These are phyloP conservation scores for Aythya fuligula DNA, from an alignment of 2,797 vertebrate genomes.

Conservation along the genomic window DNA sequence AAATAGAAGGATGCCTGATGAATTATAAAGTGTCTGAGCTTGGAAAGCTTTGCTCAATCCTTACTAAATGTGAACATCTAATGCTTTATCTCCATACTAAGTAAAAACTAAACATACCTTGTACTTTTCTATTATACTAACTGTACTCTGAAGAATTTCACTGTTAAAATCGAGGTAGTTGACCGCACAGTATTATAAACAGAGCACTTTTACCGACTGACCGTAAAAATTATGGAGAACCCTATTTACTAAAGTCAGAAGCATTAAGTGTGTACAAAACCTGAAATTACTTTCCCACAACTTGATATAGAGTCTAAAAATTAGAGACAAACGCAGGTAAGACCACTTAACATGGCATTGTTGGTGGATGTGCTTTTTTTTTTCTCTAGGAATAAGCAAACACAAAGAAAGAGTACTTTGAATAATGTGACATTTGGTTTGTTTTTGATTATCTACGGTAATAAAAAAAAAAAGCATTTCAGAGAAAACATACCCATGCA, in stretches of 20 bases:
- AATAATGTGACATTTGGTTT: background rate
- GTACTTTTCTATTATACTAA: background rate
- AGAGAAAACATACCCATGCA: no score
- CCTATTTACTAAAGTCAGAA: background rate
- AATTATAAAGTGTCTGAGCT: background rate
- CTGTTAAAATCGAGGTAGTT: background rate
- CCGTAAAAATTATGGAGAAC: background rate
- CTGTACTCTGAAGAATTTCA: background rate
- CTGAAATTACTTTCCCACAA: background rate
- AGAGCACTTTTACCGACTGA: background rate
- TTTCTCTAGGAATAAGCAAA: background rate
- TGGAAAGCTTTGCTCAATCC: background rate
- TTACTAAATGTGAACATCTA: background rate
- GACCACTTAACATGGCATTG: background rate
- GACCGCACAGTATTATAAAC: background rate
- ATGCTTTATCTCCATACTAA: background rate
- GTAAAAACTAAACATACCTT: background rate
- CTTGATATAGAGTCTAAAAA: background rate
- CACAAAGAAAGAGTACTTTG: background rate
- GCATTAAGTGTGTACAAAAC: background rate
- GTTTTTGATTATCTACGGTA: background rate
- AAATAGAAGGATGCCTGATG: background rate
- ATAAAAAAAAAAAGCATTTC: background rate
- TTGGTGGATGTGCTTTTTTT: background rate
- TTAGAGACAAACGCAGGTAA: background rate